These are phyloP conservation scores for Protonemura montana DNA, from an alignment of 2,888 invertebrate species.

Conservation along the genomic window DNA sequence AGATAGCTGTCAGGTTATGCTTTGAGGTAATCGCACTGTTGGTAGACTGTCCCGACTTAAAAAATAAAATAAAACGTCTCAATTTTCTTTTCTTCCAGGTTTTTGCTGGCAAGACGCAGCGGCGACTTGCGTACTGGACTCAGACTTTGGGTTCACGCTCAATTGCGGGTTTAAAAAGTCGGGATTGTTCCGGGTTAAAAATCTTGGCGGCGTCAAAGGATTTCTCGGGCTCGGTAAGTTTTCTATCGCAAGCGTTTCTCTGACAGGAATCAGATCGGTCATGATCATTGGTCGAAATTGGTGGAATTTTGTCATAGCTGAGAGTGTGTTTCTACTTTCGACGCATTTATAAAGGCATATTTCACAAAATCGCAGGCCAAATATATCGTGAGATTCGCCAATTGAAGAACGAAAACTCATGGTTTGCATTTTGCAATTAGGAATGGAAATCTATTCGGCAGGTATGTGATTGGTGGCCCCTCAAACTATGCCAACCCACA, in stretches of 20 bases:
- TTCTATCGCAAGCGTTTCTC: not conserved
- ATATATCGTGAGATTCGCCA: too few relatives aligned
- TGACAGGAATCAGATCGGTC: too few relatives aligned
- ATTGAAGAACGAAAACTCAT: too few relatives aligned
- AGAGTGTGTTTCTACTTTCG: too few relatives aligned
- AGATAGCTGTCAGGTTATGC: not conserved
- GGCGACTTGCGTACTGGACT: slow-evolving; percentile 85
- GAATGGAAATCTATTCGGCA: too few relatives aligned
- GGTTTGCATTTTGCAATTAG: too few relatives aligned
- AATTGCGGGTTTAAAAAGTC: slow-evolving; percentile 94
- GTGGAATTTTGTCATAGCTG: too few relatives aligned
- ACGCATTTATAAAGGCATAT: too few relatives aligned
- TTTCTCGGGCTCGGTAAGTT: slow-evolving; percentile 87
- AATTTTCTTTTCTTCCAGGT: slow-evolving; percentile 60
- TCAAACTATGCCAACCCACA: not conserved
- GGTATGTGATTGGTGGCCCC: too few relatives aligned
- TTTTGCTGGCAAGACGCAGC: slow-evolving; percentile 69
- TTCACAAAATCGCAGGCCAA: too few relatives aligned
- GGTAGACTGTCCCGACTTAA: not conserved
- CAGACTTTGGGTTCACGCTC: slow-evolving; percentile 88
- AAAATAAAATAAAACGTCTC: too few relatives aligned
- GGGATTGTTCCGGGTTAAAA: slow-evolving; percentile 87
- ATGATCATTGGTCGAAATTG: too few relatives aligned
- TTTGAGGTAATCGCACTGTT: not conserved
- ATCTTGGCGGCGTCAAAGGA: slow-evolving; percentile 89